Evolutionary conservation across 2,888 invertebrate genomes (phyloP), one percentile per base, ranked within the genome.

Genomic region (Agonopterix heracliana): DNA sequence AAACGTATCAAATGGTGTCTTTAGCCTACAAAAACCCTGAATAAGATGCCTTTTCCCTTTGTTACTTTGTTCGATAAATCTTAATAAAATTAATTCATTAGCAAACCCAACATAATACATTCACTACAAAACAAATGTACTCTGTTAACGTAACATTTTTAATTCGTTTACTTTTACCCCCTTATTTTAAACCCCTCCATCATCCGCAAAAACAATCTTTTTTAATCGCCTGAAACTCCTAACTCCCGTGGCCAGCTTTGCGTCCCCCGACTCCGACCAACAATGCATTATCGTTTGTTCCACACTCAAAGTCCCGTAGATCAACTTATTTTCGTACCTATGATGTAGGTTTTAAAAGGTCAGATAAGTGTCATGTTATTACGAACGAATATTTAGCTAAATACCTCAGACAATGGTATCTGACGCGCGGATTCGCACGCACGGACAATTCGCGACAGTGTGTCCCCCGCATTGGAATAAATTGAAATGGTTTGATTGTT

Each of bases 391-490:
- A 7, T 26, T 77, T 74, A 73, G 67, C 66, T 69, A 71, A 69
- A 76, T 71, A 63, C 74, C 66, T 61, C 55, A 14, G 36, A 79
- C 77, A 78, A 75, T 75, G 61, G 71, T 54, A 56, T 64, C 68
- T 60, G 72, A 61, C 65, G 68, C 60, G 68, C 58, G 57, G 66
- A 69, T 67, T 69, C 65, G 70, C 75, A 74, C 78, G 78, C 77
- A 66, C 70, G 69, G 60, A 57, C 66, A 62, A 59, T 60, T 66
- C 62, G 68, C 64, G 52, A 63, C 66, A 63, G 66, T 74, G 71
- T 66, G 59, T 55, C 57, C 66, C 64, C 59, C 53, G 70, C 65
- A 64, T 72, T 69, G n/a, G n/a, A 38, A n/a, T 38, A 38, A 38
- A 38, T 38, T n/a, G 38, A 38, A n/a, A n/a, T 38, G 38, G n/a